Evolutionary conservation across 2,797 vertebrate species (phyloP), one percentile per base, ranked within the genome.

Genomic region (Gallinago solitaria): DNA sequence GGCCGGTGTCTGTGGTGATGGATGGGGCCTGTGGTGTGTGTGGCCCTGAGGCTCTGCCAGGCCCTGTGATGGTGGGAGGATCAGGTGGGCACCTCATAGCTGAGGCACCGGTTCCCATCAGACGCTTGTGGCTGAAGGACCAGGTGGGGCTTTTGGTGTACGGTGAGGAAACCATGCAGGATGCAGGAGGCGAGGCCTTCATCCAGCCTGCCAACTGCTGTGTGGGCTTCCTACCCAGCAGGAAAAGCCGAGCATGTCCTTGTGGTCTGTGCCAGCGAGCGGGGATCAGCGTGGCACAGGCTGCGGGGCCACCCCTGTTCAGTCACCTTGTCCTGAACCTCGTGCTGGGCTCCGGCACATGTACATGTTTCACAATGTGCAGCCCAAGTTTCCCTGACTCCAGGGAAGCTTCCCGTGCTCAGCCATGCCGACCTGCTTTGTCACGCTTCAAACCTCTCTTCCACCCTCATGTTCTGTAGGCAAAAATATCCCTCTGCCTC

Each of bases 211-310:
- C 30, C 13, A 24, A 2, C 28, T 16, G 1, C 27, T 24, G 12
- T 1, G 2, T 47, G 61, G 57, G 24, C 11, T 68, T 71, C 4
- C 35, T 12, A 45, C 5, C 21, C 5, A 10, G 20, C 32, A 53
- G 20, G 50, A 45, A 57, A 68, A 87, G 8, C n/a, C 1, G 1
- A 86, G 27, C 25, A 19, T 59, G 0, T 8, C 43, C 2, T 1
- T 1, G 2, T 25, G 33, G 23, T 63, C 23, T 3, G 0, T 30
- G 59, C 27, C 3, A 15, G 37, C 0, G 2, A 82, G 41, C 5
- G 7, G 23, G 32, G 14, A 25, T 3, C 0, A 0, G 14, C 3
- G 2, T 24, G 57, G 45, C 30, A 51, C 5, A 13, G 0, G 0
- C 20, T 24, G 14, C 1, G 1, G 16, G 33, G 15, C 28, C 4